These are phyloP conservation scores for Boulengeromyrus knoepffleri DNA, from an alignment of 2,113 vertebrate species.

Conservation along the genomic window DNA sequence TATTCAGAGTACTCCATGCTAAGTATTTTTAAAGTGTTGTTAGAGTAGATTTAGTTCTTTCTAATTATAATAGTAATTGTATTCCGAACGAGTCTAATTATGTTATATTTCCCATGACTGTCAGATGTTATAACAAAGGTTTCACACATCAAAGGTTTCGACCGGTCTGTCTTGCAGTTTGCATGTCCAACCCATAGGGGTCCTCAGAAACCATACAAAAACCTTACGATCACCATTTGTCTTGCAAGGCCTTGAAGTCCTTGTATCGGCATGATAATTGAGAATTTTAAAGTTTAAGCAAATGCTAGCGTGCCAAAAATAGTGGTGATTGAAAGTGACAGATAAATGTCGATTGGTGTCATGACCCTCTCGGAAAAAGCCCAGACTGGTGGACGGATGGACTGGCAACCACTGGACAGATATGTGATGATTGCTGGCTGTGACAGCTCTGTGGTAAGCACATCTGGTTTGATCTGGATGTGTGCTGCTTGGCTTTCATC, in stretches of 20 bases:
- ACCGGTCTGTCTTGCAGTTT: slow-evolving; percentile 58
- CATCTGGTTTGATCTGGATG: background rate
- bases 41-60: background rate
- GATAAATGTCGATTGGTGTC: background rate
- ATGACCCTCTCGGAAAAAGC: background rate
- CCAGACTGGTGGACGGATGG: background rate
- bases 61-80: background rate
- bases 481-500: background rate
- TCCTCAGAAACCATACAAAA: slow-evolving; percentile 79
- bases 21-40: background rate
- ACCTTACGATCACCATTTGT: slow-evolving; percentile 14
- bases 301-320: background rate
- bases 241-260: background rate
- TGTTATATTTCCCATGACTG: background rate
- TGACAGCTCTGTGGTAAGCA: background rate
- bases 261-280: background rate
- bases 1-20: background rate
- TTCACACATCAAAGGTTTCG: background rate
- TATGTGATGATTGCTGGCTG: background rate
- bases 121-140: background rate
- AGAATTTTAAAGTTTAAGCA: background rate
- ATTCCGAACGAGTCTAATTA: background rate
- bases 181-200: slow-evolving; percentile 75
- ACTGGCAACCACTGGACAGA: background rate
- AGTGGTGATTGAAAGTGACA: background rate